Conservation (phyloP, 2,113 vertebrate species). For the Saimiri boliviensis region DNA sequence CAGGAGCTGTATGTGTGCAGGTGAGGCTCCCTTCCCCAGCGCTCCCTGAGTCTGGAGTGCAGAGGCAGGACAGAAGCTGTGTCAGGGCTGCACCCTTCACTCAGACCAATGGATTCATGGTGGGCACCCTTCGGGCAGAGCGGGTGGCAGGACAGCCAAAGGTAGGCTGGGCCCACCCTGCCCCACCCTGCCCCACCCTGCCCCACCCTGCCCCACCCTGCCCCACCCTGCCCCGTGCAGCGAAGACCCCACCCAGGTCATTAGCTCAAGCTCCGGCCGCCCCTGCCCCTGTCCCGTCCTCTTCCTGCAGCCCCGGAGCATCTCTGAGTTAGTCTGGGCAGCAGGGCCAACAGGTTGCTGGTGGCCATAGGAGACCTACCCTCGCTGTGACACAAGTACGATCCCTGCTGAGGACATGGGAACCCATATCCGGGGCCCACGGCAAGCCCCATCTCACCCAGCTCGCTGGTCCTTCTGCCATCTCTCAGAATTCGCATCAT, state of each 20-base stretch:
- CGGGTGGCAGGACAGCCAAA: fast-evolving
- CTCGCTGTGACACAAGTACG: fast-evolving
- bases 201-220: not conserved
- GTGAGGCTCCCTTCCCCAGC: constrained; percentile 65
- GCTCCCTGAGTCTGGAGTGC: fast-evolving
- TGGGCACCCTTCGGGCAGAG: not conserved
- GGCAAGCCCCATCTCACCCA: fast-evolving
- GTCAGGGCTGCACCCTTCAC: fast-evolving
- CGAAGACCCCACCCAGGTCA: not conserved
- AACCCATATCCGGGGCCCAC: not conserved
- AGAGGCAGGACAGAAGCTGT: fast-evolving
- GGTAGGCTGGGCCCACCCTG: not conserved
- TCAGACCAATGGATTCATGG: fast-evolving
- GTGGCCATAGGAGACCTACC: not conserved
- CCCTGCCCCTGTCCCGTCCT: not conserved
- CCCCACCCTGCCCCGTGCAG: not conserved
- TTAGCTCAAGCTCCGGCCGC: fast-evolving
- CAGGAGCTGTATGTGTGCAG: constrained; percentile 93
- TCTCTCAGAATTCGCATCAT: not conserved
- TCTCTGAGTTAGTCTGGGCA: not conserved
- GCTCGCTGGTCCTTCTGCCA: not conserved
- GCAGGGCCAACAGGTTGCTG: not conserved
- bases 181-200: not conserved
- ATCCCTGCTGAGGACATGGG: fast-evolving
- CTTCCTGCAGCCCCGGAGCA: fast-evolving